Evolutionary conservation across 2,113 vertebrate genomes (phyloP), one percentile per base, ranked within the genome.

Genomic region (Conger conger): DNA sequence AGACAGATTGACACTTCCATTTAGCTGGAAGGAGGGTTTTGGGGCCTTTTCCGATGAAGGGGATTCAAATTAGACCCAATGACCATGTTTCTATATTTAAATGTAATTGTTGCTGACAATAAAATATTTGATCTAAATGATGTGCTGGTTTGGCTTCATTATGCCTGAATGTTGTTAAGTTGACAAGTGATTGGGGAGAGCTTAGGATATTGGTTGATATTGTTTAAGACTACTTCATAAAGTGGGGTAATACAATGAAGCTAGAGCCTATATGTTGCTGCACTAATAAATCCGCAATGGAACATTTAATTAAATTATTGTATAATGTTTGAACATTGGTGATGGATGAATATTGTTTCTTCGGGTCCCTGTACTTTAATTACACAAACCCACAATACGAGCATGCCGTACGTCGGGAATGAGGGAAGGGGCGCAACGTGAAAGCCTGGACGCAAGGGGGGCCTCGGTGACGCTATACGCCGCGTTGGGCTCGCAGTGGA

Each of bases 401-500:
- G 57, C 57, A 20, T 23, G 54, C 54, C 8, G 30, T 76, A 30
- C 35, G 33, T 18, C n/a, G 18, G 11, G 40, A 73, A 60, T 27
- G 27, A 77, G 57, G 38, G 4, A 80, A 45, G 76, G 40, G 79
- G 81, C 38, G 53, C 76, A 50, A 33, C 30, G 83, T 76, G 23
- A 76, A 17, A 27, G 45, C 45, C 45, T 13, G 35, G 17, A 53
- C 40, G 27, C 73, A 82, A 60, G 76, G 76, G 60, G 84, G 76
- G 76, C 76, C 15, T 63, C 9, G 11, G 33, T 83, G 85, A 88
- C 84, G 85, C 83, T 73, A 82, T 38, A 84, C 87, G 85, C 85
- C 63, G 85, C 87, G 85, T 84, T 88, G 87, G 45, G 87, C 84
- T 86, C 76, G 63, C 40, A 68, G 77, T 13, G 38, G 82, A 37